Percentiles rank a stretch among this genome's conserved stretches.
These are phyloP conservation scores for Chionis minor DNA, from an alignment of 2,113 vertebrate species.

Conservation along the genomic window DNA sequence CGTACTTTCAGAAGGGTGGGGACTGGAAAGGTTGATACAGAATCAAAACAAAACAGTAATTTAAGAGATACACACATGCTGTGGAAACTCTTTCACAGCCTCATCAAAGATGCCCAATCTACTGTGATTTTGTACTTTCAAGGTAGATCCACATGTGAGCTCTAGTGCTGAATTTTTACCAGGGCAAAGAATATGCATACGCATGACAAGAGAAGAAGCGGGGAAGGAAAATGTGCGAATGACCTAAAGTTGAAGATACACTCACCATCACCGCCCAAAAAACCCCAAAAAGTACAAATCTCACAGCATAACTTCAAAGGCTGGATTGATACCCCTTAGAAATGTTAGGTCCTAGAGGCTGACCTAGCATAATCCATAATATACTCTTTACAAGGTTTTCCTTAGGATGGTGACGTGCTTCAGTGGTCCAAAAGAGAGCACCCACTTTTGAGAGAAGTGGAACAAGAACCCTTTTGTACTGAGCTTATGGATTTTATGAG, in stretches of 20 bases:
- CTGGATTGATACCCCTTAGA: background rate
- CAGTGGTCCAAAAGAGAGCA: background rate
- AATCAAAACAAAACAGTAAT: background rate
- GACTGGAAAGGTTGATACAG: background rate
- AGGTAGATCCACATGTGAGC: rapidly evolving
- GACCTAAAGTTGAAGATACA: background rate
- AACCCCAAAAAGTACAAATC: rapidly evolving
- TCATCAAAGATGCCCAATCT: background rate
- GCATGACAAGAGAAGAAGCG: background rate
- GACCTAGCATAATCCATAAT: too few species aligned
- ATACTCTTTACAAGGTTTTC: background rate
- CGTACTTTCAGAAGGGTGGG: background rate
- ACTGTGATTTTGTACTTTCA: background rate
- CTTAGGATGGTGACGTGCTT: background rate
- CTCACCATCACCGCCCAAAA: background rate
- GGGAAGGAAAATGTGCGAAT: rapidly evolving
- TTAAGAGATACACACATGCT: rapidly evolving
- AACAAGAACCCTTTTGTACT: background rate
- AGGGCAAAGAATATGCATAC: rapidly evolving
- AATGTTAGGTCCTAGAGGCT: background rate
- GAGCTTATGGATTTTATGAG: background rate
- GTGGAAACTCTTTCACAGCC: background rate
- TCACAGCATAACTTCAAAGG: background rate
- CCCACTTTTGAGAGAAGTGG: background rate
- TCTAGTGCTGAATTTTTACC: background rate